Base-by-base conservation (phyloP, 1,140 invertebrate species). In the Dermatophagoides farinae region DNA sequence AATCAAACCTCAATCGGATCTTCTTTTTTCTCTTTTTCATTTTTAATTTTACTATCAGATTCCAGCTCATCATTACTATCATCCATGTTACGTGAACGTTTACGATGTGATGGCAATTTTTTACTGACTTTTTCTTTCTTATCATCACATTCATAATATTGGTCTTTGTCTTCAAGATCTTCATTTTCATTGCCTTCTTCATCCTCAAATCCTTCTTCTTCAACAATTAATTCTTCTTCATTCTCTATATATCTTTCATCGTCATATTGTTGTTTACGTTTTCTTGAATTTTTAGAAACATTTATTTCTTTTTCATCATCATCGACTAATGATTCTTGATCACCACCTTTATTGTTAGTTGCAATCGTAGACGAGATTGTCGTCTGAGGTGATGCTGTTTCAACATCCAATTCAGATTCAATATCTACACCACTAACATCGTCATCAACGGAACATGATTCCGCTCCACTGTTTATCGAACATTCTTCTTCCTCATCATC, bases 141-240 rank as follows among this genome's bases (percentile, higher is more conserved):
- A 4, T 23, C 46, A 4, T 47, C 46, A 4, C 8, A 2, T 8
- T 47, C 9, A 1, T 1, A 1, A 47, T 18, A 18, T 20, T 18
- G 18, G 22, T 18, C 46, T 20, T 47, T 23, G 46, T 47, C 46
- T 47, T 47, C 46, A 6, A 47, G 8, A 23, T 47, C 46, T 23
- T 47, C 9, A 47, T 47, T 23, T 2, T 47, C 46, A 8, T 47
- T 23, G 6, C 22, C 9, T 4, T 47, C 46, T 20, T 47, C 46
- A 20, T 47, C 46, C n/a, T 18, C 18, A 47, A 23, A 20, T 55
- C 25, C 53, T 23, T 38, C 53, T 55, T 55, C 53, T 44, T 55
- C 53, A 25, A 53, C 51, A 31, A 53, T 22, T 22, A 53, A 53
- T 53, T 55, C 53, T 14, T 55, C 53, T 16, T 55, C 53, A 12